Percentiles rank a stretch among this genome's conserved stretches.
Conservation (phyloP, 1,140 invertebrate species). For the Mercenaria mercenaria region DNA sequence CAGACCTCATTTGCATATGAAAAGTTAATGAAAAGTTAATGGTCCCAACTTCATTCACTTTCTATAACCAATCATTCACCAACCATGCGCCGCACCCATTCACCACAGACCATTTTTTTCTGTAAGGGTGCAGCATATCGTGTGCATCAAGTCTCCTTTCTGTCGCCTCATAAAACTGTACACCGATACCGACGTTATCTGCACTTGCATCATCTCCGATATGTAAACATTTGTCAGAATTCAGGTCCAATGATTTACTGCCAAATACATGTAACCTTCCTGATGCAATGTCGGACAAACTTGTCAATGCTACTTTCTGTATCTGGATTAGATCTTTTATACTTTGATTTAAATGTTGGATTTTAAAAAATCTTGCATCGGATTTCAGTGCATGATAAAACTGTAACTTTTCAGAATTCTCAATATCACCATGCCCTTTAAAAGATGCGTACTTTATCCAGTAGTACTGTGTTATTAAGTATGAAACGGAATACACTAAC, state of each 20-base stretch:
- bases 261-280: conserved; percentile 1
- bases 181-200: neutral
- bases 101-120: no score
- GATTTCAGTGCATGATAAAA: neutral
- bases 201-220: neutral
- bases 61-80: no score
- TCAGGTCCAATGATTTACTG: neutral
- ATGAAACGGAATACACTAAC: neutral
- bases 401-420: neutral
- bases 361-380: neutral
- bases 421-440: neutral
- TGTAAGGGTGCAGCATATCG: no score
- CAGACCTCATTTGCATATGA: no score
- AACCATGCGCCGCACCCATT: no score
- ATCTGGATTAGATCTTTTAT: neutral
- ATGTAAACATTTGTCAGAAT: neutral
- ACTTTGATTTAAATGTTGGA: neutral
- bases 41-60: no score
- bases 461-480: conserved; percentile 7
- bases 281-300: neutral
- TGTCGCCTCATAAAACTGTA: neutral
- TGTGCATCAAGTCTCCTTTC: neutral
- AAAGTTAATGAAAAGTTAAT: no score
- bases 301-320: neutral
- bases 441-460: conserved; percentile 16